Conservation (phyloP, 2,797 vertebrate species). For the Molossus alvarezi region DNA sequence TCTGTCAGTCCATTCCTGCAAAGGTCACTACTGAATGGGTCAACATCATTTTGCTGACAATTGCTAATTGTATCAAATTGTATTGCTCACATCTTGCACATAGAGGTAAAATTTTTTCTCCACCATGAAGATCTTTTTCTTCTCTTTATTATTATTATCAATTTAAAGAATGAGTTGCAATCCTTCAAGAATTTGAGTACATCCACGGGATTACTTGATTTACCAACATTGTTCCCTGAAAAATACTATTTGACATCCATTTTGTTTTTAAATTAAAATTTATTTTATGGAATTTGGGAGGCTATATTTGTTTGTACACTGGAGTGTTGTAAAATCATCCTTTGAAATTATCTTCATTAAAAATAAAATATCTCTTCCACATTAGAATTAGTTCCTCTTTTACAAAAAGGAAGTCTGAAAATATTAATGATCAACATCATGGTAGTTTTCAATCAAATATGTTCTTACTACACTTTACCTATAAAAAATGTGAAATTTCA, state of each 20-base stretch:
- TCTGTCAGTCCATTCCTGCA: slow-evolving; percentile 27
- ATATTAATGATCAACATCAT: background rate
- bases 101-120: background rate
- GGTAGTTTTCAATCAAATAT: background rate
- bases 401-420: background rate
- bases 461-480: background rate
- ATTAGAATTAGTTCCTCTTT: background rate
- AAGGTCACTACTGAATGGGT: background rate
- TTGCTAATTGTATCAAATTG: slow-evolving; percentile 23
- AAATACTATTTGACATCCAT: background rate
- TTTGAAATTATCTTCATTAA: slow-evolving; percentile 29
- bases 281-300: background rate
- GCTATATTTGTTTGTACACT: background rate
- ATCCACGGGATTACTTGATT: background rate
- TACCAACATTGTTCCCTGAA: background rate
- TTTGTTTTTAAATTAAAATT: slow-evolving; percentile 33
- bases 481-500: slow-evolving; percentile 28
- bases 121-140: background rate
- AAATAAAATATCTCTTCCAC: background rate
- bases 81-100: slow-evolving; percentile 17
- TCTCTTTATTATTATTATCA: background rate
- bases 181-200: background rate
- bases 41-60: slow-evolving; percentile 59
- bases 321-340: background rate
- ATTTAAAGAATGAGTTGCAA: background rate